These are phyloP conservation scores for Augochlora pura DNA, from an alignment of 1,140 invertebrate species.

Conservation along the genomic window DNA sequence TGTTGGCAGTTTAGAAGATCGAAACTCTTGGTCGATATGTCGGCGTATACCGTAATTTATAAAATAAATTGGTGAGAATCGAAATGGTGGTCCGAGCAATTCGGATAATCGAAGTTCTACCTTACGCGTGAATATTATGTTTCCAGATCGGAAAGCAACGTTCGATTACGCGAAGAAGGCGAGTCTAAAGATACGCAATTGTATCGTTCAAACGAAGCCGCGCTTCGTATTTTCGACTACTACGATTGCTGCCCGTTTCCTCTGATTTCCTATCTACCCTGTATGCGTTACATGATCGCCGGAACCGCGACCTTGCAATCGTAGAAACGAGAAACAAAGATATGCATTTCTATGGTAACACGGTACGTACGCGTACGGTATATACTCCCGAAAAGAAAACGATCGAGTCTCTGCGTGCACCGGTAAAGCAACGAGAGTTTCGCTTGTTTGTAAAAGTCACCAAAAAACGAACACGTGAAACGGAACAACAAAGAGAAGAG, in stretches of 20 bases:
- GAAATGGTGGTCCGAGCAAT: not conserved
- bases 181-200: not conserved
- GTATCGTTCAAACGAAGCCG: not conserved
- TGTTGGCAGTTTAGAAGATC: not conserved
- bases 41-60: not conserved
- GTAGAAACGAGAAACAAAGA: slow-evolving; percentile 50
- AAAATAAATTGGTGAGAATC: not conserved
- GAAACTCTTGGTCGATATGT: not conserved
- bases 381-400: slow-evolving; percentile 27
- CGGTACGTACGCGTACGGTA: slow-evolving; percentile 43
- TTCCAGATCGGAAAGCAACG: not conserved
- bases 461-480: not conserved
- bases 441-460: slow-evolving; percentile 1
- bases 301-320: slow-evolving; percentile 5
- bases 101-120: not conserved
- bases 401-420: slow-evolving; percentile 33
- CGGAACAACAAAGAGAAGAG: slow-evolving; percentile 6
- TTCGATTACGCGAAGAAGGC: not conserved
- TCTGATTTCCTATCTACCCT: slow-evolving; percentile 52
- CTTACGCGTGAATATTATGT: not conserved
- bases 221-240: not conserved
- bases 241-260: slow-evolving; percentile 3
- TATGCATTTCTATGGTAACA: slow-evolving; percentile 62
- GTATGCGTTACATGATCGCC: slow-evolving; percentile 33
- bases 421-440: slow-evolving; percentile 38